phyloP scores from a whole-genome alignment of 2,797 vertebrate species.

The Neopelma chrysocephalum region DNA sequence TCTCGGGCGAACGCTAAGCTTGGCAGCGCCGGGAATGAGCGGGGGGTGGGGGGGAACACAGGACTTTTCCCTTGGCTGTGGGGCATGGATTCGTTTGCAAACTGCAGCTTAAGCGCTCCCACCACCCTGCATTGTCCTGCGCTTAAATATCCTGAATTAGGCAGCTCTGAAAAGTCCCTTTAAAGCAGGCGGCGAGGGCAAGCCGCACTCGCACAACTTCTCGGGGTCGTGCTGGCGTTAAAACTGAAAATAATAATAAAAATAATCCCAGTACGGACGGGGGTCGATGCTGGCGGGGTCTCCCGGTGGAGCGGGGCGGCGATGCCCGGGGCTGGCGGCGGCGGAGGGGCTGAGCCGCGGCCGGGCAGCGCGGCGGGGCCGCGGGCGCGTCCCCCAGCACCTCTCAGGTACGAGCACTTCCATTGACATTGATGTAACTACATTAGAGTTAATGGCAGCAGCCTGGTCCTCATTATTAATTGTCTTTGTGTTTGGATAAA shows the following conservation, averaged over 20 bases:
- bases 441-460: constrained; percentile 80
- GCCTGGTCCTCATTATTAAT: constrained; percentile 80
- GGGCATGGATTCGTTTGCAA: constrained; percentile 13
- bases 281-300: neutral
- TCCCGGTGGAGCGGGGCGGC: neutral
- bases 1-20: neutral
- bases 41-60: neutral
- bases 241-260: neutral
- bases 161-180: constrained; percentile 24
- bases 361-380: constrained; percentile 20
- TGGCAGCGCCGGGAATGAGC: neutral
- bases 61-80: neutral
- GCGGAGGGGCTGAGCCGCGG: neutral
- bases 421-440: constrained; percentile 71
- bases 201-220: neutral
- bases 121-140: constrained; percentile 1
- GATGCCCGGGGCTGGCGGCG: neutral
- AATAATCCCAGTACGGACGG: accelerated
- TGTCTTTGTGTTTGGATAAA: constrained; percentile 86
- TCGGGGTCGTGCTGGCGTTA: neutral
- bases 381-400: neutral
- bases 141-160: constrained; percentile 13
- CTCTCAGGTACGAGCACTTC: constrained; percentile 66
- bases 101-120: constrained; percentile 23
- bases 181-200: neutral